These are phyloP conservation scores for Jacana jacana DNA, from an alignment of 2,113 vertebrate species.

Conservation along the genomic window DNA sequence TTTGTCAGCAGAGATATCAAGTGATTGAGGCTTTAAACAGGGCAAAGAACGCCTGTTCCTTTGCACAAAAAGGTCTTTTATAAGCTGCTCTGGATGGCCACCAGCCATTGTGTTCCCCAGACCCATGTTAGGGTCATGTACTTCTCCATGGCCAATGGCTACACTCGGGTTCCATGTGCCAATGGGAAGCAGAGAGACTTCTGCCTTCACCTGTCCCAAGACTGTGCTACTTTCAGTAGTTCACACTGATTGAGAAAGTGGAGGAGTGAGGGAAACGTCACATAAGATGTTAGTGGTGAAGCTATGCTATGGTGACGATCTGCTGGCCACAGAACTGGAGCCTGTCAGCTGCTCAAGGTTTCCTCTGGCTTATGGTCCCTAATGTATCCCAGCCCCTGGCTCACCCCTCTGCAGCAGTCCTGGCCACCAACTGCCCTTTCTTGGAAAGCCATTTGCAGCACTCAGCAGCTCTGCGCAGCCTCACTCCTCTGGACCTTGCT, in stretches of 20 bases:
- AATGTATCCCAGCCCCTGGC: not conserved
- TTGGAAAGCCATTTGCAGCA: not conserved
- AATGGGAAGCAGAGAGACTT: not conserved
- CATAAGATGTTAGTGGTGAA: fast-evolving
- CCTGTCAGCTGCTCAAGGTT: not conserved
- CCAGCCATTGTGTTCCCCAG: not conserved
- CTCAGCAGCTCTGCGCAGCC: not conserved
- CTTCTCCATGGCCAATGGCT: not conserved
- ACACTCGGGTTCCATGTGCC: fast-evolving
- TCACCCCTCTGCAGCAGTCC: not conserved
- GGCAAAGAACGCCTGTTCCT: not conserved
- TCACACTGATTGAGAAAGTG: not conserved
- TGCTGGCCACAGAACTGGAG: not conserved
- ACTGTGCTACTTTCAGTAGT: fast-evolving
- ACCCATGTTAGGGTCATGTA: fast-evolving
- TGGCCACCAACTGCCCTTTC: not conserved
- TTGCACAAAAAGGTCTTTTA: not conserved
- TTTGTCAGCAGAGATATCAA: not conserved
- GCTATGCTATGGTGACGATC: not conserved
- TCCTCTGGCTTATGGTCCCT: not conserved
- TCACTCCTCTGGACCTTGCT: not conserved
- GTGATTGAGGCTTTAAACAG: not conserved
- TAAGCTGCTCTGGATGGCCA: not conserved
- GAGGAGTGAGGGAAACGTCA: not conserved
- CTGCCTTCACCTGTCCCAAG: not conserved